A percentile compares a stretch with the other conserved stretches of the same genome.
phyloP scores from a whole-genome alignment of 2,888 invertebrate species.

The Tridacna crocea region DNA sequence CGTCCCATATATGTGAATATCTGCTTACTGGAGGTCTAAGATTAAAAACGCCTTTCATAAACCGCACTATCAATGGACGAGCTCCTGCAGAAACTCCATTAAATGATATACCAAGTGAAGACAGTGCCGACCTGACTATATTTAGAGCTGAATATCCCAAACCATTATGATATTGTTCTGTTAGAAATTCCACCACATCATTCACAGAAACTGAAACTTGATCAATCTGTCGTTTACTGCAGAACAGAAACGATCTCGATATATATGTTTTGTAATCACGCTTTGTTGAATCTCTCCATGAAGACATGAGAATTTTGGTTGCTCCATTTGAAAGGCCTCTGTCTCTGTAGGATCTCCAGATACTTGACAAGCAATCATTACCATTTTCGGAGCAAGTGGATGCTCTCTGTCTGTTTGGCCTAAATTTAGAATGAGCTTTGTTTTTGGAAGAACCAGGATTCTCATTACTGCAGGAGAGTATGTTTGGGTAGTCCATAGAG shows the following conservation, averaged over 20 bases:
- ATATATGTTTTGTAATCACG: constrained; percentile 32
- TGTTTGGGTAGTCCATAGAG: constrained; percentile 29
- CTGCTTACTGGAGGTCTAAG: background rate
- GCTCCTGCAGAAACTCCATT: constrained; percentile 13
- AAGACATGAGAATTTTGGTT: constrained; percentile 13
- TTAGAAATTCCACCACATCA: constrained; percentile 32
- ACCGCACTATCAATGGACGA: constrained; percentile 13
- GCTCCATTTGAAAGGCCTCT: constrained; percentile 30
- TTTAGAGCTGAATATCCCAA: constrained; percentile 33
- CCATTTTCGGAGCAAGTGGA: constrained; percentile 25
- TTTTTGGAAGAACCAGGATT: constrained; percentile 35
- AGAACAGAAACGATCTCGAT: constrained; percentile 28
- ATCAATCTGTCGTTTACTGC: constrained; percentile 31
- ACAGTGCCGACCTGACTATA: constrained; percentile 29
- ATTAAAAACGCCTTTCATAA: constrained; percentile 22
- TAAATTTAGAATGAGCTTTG: background rate
- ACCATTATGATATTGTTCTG: constrained; percentile 22
- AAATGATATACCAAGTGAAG: constrained; percentile 24
- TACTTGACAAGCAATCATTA: constrained; percentile 21
- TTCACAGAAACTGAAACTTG: too few relatives aligned
- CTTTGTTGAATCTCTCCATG: constrained; percentile 29
- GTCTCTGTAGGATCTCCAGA: constrained; percentile 29
- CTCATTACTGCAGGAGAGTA: constrained; percentile 21
- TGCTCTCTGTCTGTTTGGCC: constrained; percentile 17
- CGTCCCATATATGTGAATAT: too few relatives aligned